Evolutionary conservation across 2,797 vertebrate genomes (phyloP), one percentile per base, ranked within the genome.

Genomic region (Hemibagrus guttatus): DNA sequence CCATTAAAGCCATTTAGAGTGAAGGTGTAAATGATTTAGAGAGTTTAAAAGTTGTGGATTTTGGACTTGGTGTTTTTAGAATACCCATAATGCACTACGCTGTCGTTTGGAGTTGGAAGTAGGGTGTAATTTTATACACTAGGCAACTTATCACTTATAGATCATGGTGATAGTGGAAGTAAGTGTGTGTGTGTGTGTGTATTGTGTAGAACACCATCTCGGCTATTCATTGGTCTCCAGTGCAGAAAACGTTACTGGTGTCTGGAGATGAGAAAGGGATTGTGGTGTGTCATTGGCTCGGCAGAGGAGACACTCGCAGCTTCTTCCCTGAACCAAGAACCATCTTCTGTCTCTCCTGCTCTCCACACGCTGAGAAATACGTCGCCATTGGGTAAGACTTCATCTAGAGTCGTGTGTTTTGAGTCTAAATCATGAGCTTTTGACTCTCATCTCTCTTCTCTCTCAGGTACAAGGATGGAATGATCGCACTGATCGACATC

Each of bases 201-300:
- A 16, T 54, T 71, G 4, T 49, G 35, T 93, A 99, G 98, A 97
- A 87, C 17, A 85, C 95, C 0, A 96, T 99, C 78, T 93, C 97
- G 0, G 96, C 97, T 0, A 88, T 99, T 84, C 97, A 99, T 87
- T 99, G 98, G 98, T 99, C 98, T 35, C 97, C 97, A 0, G 93
- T 94, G 82, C 96, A 98, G 89, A 97, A 97, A 87, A 97, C 97
- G 88, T 90, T 99, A 90, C 92, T 99, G 81, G 96, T 99, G 64
- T 97, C 97, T 0, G 98, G 97, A 13, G 98, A 99, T 88, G 97
- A 98, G 92, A 99, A 98, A 89, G 98, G 98, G 19, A 85, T 98
- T 0, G 90, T 99, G 71, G 94, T 97, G 83, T 98, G 98, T 87
- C 96, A 97, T 91, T 98, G 98, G 97, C 89, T 95, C 89, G 95